These are phyloP conservation scores for Otolemur garnettii DNA, from an alignment of 2,113 vertebrate genomes.

Conservation along the genomic window DNA sequence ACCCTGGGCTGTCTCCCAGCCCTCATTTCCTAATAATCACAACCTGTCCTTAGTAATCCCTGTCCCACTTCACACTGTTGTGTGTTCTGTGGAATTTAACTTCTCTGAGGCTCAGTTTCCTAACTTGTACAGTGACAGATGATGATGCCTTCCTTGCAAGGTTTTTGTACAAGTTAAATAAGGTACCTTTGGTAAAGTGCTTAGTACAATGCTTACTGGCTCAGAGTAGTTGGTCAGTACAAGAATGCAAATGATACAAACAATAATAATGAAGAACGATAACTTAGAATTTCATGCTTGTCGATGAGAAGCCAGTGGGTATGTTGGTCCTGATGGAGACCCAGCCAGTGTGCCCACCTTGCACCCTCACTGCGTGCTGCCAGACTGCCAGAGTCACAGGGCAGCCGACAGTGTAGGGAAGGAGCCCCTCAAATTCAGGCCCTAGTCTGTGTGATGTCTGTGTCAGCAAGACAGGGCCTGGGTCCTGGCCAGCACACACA, in stretches of 20 bases:
- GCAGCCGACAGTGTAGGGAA: background rate
- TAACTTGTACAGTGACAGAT: background rate
- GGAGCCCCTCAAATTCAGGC: background rate
- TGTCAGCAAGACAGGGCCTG: background rate
- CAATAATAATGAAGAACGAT: background rate
- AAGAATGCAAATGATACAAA: background rate
- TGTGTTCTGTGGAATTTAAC: background rate
- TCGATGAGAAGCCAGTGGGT: background rate
- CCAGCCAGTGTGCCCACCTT: too few relatives aligned
- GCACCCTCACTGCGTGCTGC: background rate
- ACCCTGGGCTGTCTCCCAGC: background rate
- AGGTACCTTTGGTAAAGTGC: background rate
- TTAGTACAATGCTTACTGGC: background rate
- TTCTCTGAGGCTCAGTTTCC: background rate
- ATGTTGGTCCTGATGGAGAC: background rate
- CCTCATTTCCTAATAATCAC: constrained; percentile 40
- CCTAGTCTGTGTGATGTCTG: accelerated
- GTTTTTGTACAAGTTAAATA: background rate
- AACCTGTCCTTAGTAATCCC: background rate
- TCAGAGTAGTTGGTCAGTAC: background rate
- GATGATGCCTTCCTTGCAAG: background rate
- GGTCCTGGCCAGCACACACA: background rate
- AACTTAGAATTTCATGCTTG: background rate
- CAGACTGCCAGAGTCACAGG: background rate
- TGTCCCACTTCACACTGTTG: background rate